phyloP scores from a whole-genome alignment of 2,888 invertebrate species.

The Sepioteuthis lessoniana region DNA sequence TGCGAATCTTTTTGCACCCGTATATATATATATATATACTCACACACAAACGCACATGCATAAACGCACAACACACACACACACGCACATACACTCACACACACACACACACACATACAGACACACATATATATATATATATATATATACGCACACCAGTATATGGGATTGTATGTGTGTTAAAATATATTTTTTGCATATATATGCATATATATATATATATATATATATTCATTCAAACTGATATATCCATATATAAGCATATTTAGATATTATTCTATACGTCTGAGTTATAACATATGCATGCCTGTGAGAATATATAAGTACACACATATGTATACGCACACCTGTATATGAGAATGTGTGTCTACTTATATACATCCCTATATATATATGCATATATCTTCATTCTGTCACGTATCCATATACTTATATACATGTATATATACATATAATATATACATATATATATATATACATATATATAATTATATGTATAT shows the following conservation, averaged over 20 bases:
- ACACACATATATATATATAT: too few species aligned
- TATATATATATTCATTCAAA: neutral
- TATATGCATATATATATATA: neutral
- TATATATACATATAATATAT: neutral
- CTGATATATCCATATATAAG: neutral
- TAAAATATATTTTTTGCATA: neutral
- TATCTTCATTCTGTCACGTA: neutral
- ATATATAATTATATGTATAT: slow-evolving; percentile 24
- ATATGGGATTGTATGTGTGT: too few species aligned
- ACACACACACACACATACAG: too few species aligned
- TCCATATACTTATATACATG: slow-evolving; percentile 16
- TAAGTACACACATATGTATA: slow-evolving; percentile 16
- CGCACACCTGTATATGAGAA: neutral
- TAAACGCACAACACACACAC: too few species aligned
- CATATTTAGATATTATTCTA: slow-evolving; percentile 8
- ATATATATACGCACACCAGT: neutral
- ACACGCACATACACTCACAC: too few species aligned
- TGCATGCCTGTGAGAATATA: neutral
- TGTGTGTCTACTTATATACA: neutral
- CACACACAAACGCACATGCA: neutral
- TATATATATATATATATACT: neutral
- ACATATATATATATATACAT: neutral
- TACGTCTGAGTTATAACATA: neutral
- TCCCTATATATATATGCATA: slow-evolving; percentile 35
- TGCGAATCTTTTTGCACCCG: neutral